Evolutionary conservation across 2,797 vertebrate species (phyloP), one percentile per base, ranked within the genome.

Genomic region (Neopelma chrysocephalum): DNA sequence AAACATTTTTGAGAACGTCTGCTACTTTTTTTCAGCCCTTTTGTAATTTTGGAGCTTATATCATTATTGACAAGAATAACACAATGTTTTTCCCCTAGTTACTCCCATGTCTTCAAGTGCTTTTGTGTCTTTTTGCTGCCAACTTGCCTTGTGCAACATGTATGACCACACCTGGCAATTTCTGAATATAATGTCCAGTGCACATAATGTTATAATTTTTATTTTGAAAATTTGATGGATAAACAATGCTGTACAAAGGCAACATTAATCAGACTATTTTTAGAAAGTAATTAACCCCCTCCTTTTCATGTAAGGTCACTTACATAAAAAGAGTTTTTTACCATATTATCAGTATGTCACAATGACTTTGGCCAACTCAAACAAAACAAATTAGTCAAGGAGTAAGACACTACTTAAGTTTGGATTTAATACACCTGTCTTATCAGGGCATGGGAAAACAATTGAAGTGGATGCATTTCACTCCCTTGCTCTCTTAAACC

Each of bases 281-380:
- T 58, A 47, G 78, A 62, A 88, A 38, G 3, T 22, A 72, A 5
- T 25, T n/a, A 29, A 7, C 1, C 2, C 3, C 1, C 0, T 2
- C 1, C 9, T 17, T 53, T 26, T 73, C 61, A 31, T 75, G 62
- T 25, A 23, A 64, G 5, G 5, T 50, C 89, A 32, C 6, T 80
- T n/a, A n/a, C n/a, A n/a, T n/a, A n/a, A n/a, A n/a, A n/a, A 77
- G 13, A 19, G 19, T 71, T 78, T 75, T 48, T 43, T 64, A 31
- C 9, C 4, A 5, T 27, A 7, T n/a, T 42, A 50, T 20, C 34
- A 34, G 21, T 25, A 45, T 1, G 5, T 51, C 48, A 40, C 9
- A 42, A 42, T 23, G 56, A 47, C 27, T 80, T 89, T 31, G 76
- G 71, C 3, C 2, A 64, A 27, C 14, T 45, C 21, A 34, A 56